Percentiles rank a stretch among this genome's conserved stretches.
phyloP scores from a whole-genome alignment of 1,140 invertebrate species.

The Pygmarrhopalites habei region DNA sequence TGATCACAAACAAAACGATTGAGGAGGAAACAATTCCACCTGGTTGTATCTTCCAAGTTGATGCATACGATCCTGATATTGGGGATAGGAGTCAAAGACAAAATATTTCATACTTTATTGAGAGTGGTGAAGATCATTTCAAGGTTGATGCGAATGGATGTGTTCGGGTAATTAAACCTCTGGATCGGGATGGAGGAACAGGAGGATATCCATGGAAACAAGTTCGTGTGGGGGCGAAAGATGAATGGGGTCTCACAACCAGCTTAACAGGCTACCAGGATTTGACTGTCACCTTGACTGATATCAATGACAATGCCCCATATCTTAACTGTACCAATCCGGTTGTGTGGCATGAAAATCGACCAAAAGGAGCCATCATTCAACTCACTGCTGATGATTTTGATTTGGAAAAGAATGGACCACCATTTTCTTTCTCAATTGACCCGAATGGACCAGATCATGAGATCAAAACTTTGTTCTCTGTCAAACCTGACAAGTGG shows the following conservation, averaged over 20 bases:
- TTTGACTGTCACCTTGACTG: conserved; percentile 65
- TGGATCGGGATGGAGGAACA: conserved; percentile 78
- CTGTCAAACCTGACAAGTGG: conserved; percentile 47
- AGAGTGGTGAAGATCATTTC: conserved; percentile 56
- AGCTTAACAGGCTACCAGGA: conserved; percentile 53
- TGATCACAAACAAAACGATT: conserved; percentile 59
- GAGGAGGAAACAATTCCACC: conserved; percentile 52
- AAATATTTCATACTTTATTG: conserved; percentile 66
- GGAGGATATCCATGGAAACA: conserved; percentile 70
- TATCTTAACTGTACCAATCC: conserved; percentile 67
- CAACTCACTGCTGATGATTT: conserved; percentile 67
- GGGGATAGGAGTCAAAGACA: conserved; percentile 62
- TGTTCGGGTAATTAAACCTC: conserved; percentile 61
- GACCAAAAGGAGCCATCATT: conserved; percentile 58
- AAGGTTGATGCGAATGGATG: conserved; percentile 66
- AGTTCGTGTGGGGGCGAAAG: conserved; percentile 72
- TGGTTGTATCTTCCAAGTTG: conserved; percentile 58
- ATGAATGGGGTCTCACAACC: conserved; percentile 63
- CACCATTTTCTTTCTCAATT: conserved; percentile 71
- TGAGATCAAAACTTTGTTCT: conserved; percentile 64
- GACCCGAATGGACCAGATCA: conserved; percentile 56
- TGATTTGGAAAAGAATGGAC: conserved; percentile 65
- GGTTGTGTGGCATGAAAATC: conserved; percentile 75
- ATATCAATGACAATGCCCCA: conserved; percentile 86
- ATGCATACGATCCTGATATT: conserved; percentile 79